These are phyloP conservation scores for Heliconius cydno DNA, from an alignment of 2,888 invertebrate species.

Conservation along the genomic window DNA sequence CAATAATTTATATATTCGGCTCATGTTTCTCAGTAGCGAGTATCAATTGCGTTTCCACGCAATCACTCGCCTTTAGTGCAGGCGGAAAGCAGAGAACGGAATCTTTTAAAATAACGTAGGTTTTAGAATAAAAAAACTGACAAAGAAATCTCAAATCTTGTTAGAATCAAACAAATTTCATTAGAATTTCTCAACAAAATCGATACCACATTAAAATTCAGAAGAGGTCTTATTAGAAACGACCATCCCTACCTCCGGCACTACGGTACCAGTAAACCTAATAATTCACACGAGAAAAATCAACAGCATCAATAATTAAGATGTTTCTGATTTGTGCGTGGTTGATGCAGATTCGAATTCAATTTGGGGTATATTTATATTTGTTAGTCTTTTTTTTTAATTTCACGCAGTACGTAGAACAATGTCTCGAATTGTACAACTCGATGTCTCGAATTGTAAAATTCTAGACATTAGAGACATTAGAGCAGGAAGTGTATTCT, in stretches of 20 bases:
- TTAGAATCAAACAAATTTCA: background rate
- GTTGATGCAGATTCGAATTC: background rate
- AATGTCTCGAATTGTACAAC: too few species aligned
- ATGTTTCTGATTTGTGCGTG: background rate
- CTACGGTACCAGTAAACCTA: slow-evolving; percentile 48
- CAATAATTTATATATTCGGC: background rate
- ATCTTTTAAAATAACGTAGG: too few species aligned
- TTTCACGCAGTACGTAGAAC: too few species aligned
- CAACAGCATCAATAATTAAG: slow-evolving; percentile 74
- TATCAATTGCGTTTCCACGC: too few species aligned
- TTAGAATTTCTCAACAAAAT: background rate
- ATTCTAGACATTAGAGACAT: too few species aligned
- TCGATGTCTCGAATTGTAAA: too few species aligned
- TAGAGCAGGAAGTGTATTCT: too few species aligned
- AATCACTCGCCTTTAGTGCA: too few species aligned
- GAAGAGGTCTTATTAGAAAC: background rate
- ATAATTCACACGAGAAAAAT: slow-evolving; percentile 78
- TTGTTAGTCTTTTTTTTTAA: background rate
- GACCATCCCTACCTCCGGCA: slow-evolving; percentile 6
- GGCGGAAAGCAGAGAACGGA: too few species aligned
- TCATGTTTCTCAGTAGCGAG: too few species aligned
- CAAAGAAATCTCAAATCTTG: background rate
- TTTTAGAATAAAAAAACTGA: too few species aligned
- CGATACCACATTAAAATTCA: background rate
- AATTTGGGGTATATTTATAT: background rate